Base-by-base conservation (phyloP, 2,888 invertebrate genomes). In the Bibio marci region DNA sequence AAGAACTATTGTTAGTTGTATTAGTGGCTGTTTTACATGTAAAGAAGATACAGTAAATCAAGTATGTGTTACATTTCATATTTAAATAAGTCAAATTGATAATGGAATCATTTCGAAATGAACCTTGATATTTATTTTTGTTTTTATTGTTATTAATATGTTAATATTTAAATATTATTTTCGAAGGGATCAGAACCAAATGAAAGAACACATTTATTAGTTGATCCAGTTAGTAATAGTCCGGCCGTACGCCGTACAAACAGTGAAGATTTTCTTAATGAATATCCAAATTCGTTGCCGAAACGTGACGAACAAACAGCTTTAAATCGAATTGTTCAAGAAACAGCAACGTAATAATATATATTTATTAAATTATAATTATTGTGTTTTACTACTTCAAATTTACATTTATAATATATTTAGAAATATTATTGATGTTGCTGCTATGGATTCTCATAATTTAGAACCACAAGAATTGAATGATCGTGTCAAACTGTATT, bases 391-490 rank as follows among this genome's bases (percentile, higher is more conserved):
- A 34, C 38, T 34, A 25, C 37, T 22, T 30, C 13, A 45, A 34
- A 32, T 27, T 14, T 15, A 33, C 18, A 17, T 18, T 30, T 44
- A 8, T 62, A n/a, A n/a, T n/a, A n/a, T n/a, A n/a, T n/a, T n/a
- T n/a, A 88, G 88, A 43, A 87, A 88, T 64, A 87, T 91, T 43
- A 91, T 91, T 52, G 91, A 91, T 65, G 88, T 91, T n/a, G 82
- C 86, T 37, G 86, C 90, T 3, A 68, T 88, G 48, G 90, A 88
- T 45, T 79, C 85, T 10, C 87, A 87, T 58, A 80, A 80, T 50
- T 65, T 91, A 42, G 90, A 91, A 51, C 83, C 86, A 48, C 81
- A 85, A 52, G 91, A 88, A 58, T 88, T 83, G 59, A 71, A 78
- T 51, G 90, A 91, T 52, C 69, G 85, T 45, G 76, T 80, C 47